These are phyloP conservation scores for Stenoptilia bipunctidactyla DNA, from an alignment of 2,888 invertebrate species.

Conservation along the genomic window DNA sequence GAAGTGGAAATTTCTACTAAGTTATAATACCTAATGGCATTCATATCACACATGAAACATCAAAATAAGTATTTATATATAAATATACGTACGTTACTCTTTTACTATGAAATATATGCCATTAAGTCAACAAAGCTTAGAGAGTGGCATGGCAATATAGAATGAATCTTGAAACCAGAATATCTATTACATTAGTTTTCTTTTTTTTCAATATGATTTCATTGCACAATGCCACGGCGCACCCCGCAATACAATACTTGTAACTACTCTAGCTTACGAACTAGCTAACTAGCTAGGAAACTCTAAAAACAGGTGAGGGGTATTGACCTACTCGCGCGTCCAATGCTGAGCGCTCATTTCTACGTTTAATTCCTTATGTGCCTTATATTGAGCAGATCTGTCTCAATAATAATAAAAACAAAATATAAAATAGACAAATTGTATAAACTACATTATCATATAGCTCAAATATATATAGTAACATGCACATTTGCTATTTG, in stretches of 20 bases:
- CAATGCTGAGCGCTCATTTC: slow-evolving; percentile 16
- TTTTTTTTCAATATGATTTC: neutral
- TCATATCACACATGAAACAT: neutral
- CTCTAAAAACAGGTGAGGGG: slow-evolving; percentile 39
- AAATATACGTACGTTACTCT: slow-evolving; percentile 1
- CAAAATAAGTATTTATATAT: too few species aligned
- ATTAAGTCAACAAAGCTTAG: too few species aligned
- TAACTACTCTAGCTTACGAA: slow-evolving; percentile 13
- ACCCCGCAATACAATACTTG: slow-evolving; percentile 17
- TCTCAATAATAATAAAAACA: slow-evolving; percentile 25
- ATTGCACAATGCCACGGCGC: slow-evolving; percentile 22
- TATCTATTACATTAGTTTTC: neutral
- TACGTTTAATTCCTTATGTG: slow-evolving; percentile 65
- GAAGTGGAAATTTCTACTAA: slow-evolving; percentile 38
- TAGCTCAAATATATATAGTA: slow-evolving; percentile 39
- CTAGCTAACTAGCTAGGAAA: slow-evolving; percentile 47
- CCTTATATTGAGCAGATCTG: slow-evolving; percentile 53
- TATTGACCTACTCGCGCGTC: neutral
- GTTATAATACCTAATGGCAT: neutral
- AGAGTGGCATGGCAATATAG: too few species aligned
- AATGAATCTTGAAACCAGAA: neutral
- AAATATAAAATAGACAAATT: slow-evolving; percentile 15
- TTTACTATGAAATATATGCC: neutral
- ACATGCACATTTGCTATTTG: slow-evolving; percentile 16
- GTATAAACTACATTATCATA: slow-evolving; percentile 24